These are phyloP conservation scores for Habroteleia sp. DNA, from an alignment of 2,888 invertebrate species.

Conservation along the genomic window DNA sequence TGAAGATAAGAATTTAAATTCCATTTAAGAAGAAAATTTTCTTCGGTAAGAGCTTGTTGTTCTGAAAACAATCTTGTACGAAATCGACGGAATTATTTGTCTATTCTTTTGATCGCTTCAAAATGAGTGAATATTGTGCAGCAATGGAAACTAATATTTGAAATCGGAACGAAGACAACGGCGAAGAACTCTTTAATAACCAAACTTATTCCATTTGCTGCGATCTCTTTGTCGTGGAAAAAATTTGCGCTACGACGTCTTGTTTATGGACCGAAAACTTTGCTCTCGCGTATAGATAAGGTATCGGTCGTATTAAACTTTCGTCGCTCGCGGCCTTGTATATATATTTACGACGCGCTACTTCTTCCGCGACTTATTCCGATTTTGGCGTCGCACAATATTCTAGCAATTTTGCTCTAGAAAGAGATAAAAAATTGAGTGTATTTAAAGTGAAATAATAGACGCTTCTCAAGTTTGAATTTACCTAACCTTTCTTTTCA, in stretches of 20 bases:
- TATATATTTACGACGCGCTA: conserved; percentile 40
- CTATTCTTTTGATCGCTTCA: too few relatives aligned
- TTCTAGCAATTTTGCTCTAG: conserved; percentile 6
- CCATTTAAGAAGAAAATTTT: too few relatives aligned
- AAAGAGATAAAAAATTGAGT: too few relatives aligned
- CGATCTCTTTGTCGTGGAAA: conserved; percentile 55
- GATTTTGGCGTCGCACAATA: conserved; percentile 14
- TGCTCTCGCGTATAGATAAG: conserved; percentile 27
- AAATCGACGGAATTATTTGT: too few relatives aligned
- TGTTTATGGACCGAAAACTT: conserved; percentile 65
- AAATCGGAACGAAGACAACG: background rate
- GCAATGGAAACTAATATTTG: too few relatives aligned
- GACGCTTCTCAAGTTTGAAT: too few relatives aligned
- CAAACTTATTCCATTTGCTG: conserved; percentile 73
- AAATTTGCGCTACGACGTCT: conserved; percentile 65
- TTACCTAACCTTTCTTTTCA: too few relatives aligned
- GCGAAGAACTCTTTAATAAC: conserved; percentile 71
- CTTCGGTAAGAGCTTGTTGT: too few relatives aligned
- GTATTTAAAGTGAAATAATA: too few relatives aligned
- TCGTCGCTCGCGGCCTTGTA: conserved; percentile 49
- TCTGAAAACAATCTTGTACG: too few relatives aligned
- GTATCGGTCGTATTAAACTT: conserved; percentile 61
- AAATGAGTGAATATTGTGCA: too few relatives aligned
- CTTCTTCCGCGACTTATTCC: conserved; percentile 25
- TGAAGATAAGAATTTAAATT: too few relatives aligned